Base-by-base conservation (phyloP, 1,140 invertebrate genomes). In the Drosophila bipectinata region DNA sequence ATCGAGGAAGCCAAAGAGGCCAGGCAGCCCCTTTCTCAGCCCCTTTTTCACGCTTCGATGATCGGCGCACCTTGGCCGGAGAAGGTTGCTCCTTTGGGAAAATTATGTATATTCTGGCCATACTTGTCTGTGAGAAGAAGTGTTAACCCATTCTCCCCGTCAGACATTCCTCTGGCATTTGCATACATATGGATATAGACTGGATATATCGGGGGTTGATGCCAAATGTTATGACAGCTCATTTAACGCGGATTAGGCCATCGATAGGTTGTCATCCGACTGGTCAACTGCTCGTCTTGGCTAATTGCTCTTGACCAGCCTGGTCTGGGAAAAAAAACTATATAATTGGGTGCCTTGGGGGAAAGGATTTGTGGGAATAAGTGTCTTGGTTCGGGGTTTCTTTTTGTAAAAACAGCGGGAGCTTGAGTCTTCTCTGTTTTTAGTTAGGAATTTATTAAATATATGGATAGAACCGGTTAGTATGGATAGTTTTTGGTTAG, bases 191-290 rank as follows among this genome's bases (percentile, higher is more conserved):
- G 3, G 14, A 47, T 47, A 18, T 62, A 28, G 12, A 48, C n/a
- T 14, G 71, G 63, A 72, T 21, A 32, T 26, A 32, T 30, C 44
- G 21, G 54, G 55, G 73, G 41, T 64, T 55, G 56, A 7, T 21
- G 7, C 56, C 26, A 44, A 73, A 77, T 83, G 80, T 83, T 83
- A 83, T 83, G 79, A 83, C 79, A 83, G 79, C 79, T 83, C 79
- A 79, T 83, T 83, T 83, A 83, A 83, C 79, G 79, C 30, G 58
- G 15, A 47, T 45, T 21, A 24, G 26, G n/a, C 57, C 69, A 73
- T 68, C 66, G 63, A 69, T 56, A 6, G 49, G 9, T 1, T 10
- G 51, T 34, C 67, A 48, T 48, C 28, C 49, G 53, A 48, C 15
- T 49, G 21, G 21, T 30, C 69, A 37, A 45, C 26, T 44, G 39